Percentiles rank a stretch among this genome's conserved stretches.
phyloP scores from a whole-genome alignment of 2,113 vertebrate species.

The Lethenteron reissneri region DNA sequence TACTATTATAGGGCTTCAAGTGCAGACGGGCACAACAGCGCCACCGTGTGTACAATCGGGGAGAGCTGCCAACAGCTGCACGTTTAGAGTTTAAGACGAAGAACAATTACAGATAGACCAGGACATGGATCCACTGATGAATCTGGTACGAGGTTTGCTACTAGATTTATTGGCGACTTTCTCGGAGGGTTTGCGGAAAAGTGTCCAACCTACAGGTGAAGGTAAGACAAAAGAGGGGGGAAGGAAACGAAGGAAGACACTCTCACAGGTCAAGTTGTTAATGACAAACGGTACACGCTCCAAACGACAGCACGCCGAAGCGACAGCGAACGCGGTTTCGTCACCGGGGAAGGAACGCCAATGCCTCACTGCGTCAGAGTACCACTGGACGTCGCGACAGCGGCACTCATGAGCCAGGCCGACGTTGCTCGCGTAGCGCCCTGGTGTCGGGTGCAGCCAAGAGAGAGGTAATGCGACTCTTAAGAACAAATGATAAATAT shows the following conservation, averaged over 20 bases:
- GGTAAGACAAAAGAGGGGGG: slow-evolving; percentile 32
- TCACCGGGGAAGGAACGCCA: not conserved
- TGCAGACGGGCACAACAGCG: too few species aligned
- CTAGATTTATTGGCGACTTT: slow-evolving; percentile 97
- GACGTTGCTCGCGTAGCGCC: too few species aligned
- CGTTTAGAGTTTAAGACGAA: slow-evolving; percentile 15
- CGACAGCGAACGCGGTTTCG: slow-evolving; percentile 31
- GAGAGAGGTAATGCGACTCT: too few species aligned
- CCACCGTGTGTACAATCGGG: too few species aligned
- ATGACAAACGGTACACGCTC: slow-evolving; percentile 22
- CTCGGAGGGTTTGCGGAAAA: slow-evolving; percentile 86
- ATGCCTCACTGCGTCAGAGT: too few species aligned
- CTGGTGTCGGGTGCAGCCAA: too few species aligned
- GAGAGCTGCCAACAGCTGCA: too few species aligned
- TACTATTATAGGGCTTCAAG: too few species aligned
- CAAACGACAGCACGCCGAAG: not conserved
- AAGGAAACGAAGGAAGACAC: slow-evolving; percentile 57
- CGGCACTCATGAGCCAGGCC: too few species aligned
- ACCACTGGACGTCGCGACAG: too few species aligned
- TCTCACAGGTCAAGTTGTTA: slow-evolving; percentile 41
- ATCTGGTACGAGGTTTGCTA: slow-evolving; percentile 99
- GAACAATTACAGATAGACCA: slow-evolving; percentile 99
- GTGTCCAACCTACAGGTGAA: slow-evolving; percentile 92
- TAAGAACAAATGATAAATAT: too few species aligned
- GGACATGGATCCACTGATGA: slow-evolving; percentile 99